phyloP scores from a whole-genome alignment of 2,113 vertebrate genomes.

The Furnarius figulus region DNA sequence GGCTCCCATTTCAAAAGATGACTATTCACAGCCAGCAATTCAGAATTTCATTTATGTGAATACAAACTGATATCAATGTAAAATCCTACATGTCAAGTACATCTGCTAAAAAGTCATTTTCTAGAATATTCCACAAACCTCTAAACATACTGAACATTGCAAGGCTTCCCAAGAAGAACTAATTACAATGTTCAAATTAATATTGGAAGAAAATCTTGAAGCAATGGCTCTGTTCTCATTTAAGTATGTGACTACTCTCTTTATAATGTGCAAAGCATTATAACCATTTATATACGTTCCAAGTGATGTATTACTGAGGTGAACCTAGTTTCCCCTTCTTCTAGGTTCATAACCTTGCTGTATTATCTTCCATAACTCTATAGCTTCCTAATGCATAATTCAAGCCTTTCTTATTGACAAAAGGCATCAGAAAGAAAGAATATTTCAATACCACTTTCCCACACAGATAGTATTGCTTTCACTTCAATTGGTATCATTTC shows the following conservation, averaged over 20 bases:
- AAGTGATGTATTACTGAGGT: constrained; percentile 51
- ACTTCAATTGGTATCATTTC: constrained; percentile 27
- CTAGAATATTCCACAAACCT: constrained; percentile 21
- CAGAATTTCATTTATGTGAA: constrained; percentile 17
- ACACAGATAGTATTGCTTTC: constrained; percentile 23
- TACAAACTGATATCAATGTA: neutral
- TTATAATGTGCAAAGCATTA: constrained; percentile 32
- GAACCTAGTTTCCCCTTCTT: constrained; percentile 60
- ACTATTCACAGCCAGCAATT: neutral
- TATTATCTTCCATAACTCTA: constrained; percentile 66
- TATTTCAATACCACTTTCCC: constrained; percentile 15
- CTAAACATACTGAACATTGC: constrained; percentile 4
- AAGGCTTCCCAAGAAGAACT: constrained; percentile 54
- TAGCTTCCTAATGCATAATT: constrained; percentile 68
- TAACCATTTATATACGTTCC: constrained; percentile 42
- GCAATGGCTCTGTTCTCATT: constrained; percentile 30
- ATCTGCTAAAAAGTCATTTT: neutral
- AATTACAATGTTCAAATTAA: constrained; percentile 50
- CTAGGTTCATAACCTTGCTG: constrained; percentile 63
- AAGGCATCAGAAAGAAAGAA: constrained; percentile 18
- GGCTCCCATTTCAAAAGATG: neutral
- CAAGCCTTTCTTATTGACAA: constrained; percentile 65
- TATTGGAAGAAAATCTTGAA: constrained; percentile 43
- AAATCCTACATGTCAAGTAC: constrained; percentile 18
- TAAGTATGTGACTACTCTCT: constrained; percentile 39